Percentiles rank a stretch among this genome's conserved stretches.
Conservation (phyloP, 2,113 vertebrate species). For the Mystacornis crossleyi region DNA sequence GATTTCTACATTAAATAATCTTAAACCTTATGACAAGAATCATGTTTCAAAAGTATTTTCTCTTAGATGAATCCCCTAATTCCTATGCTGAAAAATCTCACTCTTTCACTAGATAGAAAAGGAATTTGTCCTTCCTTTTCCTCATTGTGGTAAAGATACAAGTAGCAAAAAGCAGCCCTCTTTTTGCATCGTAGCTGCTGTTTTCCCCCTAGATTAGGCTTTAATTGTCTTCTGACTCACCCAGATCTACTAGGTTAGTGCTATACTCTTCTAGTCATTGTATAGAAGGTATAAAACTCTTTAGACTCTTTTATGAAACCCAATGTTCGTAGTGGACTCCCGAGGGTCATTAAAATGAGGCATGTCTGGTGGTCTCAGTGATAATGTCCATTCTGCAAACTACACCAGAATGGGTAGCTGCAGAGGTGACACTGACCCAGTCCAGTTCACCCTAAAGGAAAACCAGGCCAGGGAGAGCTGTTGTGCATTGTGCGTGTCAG, state of each 20-base stretch:
- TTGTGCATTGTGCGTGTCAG: neutral
- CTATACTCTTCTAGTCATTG: neutral
- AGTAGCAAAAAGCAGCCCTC: neutral
- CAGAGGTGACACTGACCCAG: neutral
- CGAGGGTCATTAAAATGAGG: neutral
- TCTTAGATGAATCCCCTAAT: neutral
- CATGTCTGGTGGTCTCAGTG: accelerated
- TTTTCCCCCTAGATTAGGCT: neutral
- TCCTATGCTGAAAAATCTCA: neutral
- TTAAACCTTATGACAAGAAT: neutral
- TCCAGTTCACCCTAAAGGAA: neutral
- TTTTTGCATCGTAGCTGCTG: neutral
- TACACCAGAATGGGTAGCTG: neutral
- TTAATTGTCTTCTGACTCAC: neutral
- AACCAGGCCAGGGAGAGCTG: neutral
- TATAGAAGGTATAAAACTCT: neutral
- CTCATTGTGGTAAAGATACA: neutral
- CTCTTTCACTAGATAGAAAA: neutral
- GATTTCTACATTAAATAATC: neutral
- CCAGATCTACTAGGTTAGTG: neutral
- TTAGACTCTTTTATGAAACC: neutral
- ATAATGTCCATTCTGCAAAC: neutral
- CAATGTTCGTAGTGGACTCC: neutral
- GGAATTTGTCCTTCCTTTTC: neutral
- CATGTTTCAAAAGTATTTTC: neutral